phyloP scores from a whole-genome alignment of 2,797 vertebrate genomes.

The Smutsia gigantea region DNA sequence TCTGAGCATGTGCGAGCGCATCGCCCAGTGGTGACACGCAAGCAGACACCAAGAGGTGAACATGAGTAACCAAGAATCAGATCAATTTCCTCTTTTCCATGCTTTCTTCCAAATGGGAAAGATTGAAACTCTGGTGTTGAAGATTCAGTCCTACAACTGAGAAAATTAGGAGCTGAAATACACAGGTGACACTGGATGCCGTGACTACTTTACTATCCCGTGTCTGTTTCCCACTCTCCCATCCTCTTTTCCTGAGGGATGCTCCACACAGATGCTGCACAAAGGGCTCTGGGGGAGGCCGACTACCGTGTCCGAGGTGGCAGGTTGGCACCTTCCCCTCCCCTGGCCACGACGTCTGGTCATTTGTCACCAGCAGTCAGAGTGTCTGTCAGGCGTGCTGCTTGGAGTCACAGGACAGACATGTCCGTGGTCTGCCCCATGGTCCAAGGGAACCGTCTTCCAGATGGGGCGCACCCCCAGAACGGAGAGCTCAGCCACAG shows the following conservation, averaged over 20 bases:
- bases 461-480: rapidly evolving
- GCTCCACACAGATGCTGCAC: neutral
- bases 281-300: neutral
- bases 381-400: neutral
- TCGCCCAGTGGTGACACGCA: too few relatives aligned
- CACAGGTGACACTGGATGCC: too few relatives aligned
- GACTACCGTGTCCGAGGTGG: neutral
- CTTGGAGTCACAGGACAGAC: neutral
- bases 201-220: too few relatives aligned
- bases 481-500: neutral
- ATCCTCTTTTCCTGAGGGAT: neutral
- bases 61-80: neutral
- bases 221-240: neutral
- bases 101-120: neutral
- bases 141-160: neutral
- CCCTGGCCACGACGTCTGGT: neutral
- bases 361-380: neutral
- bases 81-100: neutral
- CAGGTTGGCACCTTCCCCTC: neutral
- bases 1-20: too few relatives aligned
- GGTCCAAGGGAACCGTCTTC: neutral
- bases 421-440: neutral
- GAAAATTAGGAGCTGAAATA: neutral
- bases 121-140: neutral
- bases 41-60: too few relatives aligned